phyloP scores from a whole-genome alignment of 2,888 invertebrate genomes.

The Leucophora obtusa region DNA sequence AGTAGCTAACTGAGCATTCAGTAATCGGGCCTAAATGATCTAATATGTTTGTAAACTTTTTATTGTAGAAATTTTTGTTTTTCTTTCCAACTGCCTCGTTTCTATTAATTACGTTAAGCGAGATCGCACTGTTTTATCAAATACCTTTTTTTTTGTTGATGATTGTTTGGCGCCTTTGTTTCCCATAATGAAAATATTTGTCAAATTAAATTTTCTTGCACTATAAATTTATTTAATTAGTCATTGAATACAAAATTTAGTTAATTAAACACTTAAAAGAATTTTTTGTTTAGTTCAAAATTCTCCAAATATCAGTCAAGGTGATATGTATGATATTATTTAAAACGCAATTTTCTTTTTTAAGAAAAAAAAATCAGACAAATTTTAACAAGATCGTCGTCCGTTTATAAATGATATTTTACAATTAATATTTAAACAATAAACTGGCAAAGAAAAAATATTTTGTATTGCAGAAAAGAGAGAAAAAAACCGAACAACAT shows the following conservation, averaged over 20 bases:
- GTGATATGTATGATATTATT: conserved; percentile 13
- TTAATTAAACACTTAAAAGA: too few relatives aligned
- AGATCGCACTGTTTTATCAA: too few relatives aligned
- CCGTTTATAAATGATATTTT: conserved; percentile 24
- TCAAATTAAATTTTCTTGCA: not conserved
- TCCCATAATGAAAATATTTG: conserved; percentile 39
- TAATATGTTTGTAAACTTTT: too few relatives aligned
- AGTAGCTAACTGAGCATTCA: too few relatives aligned
- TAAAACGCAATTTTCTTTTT: conserved; percentile 9
- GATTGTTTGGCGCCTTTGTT: conserved; percentile 33
- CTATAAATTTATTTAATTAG: not conserved
- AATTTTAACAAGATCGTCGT: conserved; percentile 13
- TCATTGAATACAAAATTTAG: not conserved
- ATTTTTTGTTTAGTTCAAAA: not conserved
- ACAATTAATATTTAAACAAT: conserved; percentile 49
- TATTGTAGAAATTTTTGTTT: too few relatives aligned
- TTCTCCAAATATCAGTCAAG: conserved; percentile 51
- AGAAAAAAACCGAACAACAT: conserved; percentile 4
- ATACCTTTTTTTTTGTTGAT: conserved; percentile 50
- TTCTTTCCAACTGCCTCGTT: too few relatives aligned
- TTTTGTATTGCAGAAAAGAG: conserved; percentile 23
- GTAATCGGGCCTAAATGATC: too few relatives aligned
- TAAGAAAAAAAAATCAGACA: conserved; percentile 7
- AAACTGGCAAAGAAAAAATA: conserved; percentile 10
- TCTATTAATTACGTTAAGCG: too few relatives aligned